phyloP scores from a whole-genome alignment of 2,113 vertebrate genomes.

The Dipodomys ordii region DNA sequence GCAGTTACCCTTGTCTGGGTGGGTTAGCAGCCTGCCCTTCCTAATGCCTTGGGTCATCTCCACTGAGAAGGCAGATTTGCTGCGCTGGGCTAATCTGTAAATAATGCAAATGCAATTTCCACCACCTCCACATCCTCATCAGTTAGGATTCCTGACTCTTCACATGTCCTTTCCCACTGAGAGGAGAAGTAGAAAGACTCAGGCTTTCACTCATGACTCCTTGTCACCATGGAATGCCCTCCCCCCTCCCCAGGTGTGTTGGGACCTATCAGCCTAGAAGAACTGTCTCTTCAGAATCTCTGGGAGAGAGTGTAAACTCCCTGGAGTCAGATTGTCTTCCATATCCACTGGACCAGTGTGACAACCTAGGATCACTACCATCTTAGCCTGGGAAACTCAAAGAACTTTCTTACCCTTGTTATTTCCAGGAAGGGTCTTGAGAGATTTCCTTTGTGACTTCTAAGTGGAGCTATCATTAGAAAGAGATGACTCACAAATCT shows the following conservation, averaged over 20 bases:
- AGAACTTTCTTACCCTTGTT: not conserved
- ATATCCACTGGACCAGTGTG: not conserved
- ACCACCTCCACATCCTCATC: not conserved
- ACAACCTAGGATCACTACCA: conserved; percentile 7
- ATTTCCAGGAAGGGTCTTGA: conserved; percentile 24
- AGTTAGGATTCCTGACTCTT: conserved; percentile 37
- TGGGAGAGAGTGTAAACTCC: not conserved
- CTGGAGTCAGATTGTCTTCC: conserved; percentile 45
- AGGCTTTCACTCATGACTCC: not conserved
- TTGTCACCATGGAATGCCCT: not conserved
- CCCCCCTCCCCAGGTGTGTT: not conserved
- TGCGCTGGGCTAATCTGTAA: conserved; percentile 78
- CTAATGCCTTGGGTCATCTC: conserved; percentile 2
- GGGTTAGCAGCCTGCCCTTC: conserved; percentile 63
- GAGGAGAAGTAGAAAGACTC: conserved; percentile 33
- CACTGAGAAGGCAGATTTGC: conserved; percentile 60
- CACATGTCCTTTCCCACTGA: not conserved
- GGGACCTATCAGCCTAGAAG: not conserved
- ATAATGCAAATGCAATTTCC: conserved; percentile 70
- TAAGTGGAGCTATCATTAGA: conserved; percentile 13
- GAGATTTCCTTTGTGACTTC: not conserved
- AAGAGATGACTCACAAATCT: conserved; percentile 13
- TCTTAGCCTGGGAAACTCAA: conserved; percentile 45
- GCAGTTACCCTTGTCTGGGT: conserved; percentile 70
- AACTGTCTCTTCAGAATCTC: conserved; percentile 1